These are phyloP conservation scores for Tyto alba DNA, from an alignment of 2,113 vertebrate species.

Conservation along the genomic window DNA sequence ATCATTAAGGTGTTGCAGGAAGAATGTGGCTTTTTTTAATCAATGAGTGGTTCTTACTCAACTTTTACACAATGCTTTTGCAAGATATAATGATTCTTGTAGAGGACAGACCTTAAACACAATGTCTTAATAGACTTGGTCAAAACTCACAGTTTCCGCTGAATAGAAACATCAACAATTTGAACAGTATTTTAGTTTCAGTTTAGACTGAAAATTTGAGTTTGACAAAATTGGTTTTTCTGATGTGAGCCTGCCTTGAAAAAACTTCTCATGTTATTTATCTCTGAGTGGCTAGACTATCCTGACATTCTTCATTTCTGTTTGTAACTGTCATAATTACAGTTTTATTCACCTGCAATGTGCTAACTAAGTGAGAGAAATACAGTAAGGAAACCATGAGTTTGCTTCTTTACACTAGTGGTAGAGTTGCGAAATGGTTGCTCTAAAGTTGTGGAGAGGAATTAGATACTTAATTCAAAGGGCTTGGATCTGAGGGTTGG, in stretches of 20 bases:
- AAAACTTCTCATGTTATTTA: background rate
- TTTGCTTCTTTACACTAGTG: background rate
- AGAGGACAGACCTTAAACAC: background rate
- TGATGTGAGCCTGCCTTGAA: background rate
- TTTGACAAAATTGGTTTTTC: background rate
- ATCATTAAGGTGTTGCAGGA: constrained; percentile 3
- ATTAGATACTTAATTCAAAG: background rate
- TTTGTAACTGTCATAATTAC: background rate
- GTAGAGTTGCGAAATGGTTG: background rate
- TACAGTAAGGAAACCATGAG: background rate
- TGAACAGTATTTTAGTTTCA: background rate
- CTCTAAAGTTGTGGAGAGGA: background rate
- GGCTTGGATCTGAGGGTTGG: background rate
- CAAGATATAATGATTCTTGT: background rate
- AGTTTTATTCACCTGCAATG: background rate
- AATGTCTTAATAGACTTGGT: background rate
- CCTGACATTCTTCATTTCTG: background rate
- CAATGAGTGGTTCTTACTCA: constrained; percentile 17
- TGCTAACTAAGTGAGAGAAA: background rate
- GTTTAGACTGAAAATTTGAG: background rate
- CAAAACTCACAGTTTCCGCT: background rate
- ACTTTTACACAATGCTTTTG: background rate
- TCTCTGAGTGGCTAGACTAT: background rate
- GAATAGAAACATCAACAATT: background rate
- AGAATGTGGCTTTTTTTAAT: background rate